Conservation (phyloP, 2,797 vertebrate genomes). For the Carcharodon carcharias region DNA sequence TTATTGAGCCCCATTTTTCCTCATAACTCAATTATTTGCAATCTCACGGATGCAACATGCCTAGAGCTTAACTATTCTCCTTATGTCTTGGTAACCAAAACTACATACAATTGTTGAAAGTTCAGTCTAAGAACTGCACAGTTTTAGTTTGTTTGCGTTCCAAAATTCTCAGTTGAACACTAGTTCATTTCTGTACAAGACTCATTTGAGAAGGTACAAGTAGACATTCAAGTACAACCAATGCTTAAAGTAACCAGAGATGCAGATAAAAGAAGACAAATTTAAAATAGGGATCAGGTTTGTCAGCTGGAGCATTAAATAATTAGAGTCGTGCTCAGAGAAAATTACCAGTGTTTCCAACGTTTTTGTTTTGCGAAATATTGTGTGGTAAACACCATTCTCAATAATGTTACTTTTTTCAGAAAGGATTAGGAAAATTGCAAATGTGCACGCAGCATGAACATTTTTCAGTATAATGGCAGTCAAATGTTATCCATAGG, state of each 20-base stretch:
- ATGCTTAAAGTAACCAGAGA: background rate
- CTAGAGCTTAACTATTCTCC: too few species aligned
- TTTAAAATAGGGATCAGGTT: background rate
- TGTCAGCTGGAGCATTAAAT: background rate
- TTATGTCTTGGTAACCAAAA: too few species aligned
- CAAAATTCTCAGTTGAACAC: too few species aligned
- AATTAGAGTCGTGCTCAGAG: background rate
- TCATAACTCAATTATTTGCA: too few species aligned
- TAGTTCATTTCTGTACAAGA: background rate
- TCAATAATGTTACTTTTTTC: background rate
- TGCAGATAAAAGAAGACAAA: background rate
- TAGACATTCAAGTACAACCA: background rate
- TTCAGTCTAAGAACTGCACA: too few species aligned
- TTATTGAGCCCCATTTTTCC: too few species aligned
- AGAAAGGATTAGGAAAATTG: slow-evolving; percentile 39
- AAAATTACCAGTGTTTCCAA: background rate
- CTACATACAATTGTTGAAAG: too few species aligned
- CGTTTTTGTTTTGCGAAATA: background rate
- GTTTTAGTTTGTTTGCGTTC: too few species aligned
- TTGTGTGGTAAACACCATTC: background rate
- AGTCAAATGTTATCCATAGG: background rate
- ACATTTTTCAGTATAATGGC: background rate
- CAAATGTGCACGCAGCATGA: background rate
- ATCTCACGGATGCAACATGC: too few species aligned
- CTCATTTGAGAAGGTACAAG: background rate